Evolutionary conservation across 2,797 vertebrate genomes (phyloP), one percentile per base, ranked within the genome.

Genomic region (Chloroceryle amazona): DNA sequence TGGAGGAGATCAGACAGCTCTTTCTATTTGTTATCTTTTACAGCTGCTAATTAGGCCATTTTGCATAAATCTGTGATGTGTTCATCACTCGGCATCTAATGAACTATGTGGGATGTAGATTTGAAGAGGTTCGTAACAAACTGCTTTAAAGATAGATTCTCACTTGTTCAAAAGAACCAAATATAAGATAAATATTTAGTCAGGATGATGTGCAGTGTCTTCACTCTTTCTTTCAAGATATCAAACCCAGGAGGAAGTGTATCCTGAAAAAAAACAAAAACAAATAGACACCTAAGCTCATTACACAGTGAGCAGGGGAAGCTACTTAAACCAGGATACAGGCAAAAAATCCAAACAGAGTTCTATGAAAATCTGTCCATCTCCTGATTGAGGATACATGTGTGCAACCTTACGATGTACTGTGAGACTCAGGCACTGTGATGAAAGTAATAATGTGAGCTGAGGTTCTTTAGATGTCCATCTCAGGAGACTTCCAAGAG

Each of bases 11-110:
- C 52, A 93, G 90, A 85, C 55, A 87, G 72, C 35, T 60, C 67
- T 44, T 83, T 62, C 63, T 20, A 29, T 84, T 83, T 87, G 25
- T 73, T 49, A 25, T 61, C 35, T 81, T 78, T 74, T 83, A 61
- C 33, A 88, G 49, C 57, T 90, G 85, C 49, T 94, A 91, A 97
- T 96, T 90, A 78, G 73, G 80, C 65, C 72, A 84, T 75, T 95
- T 81, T 83, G n/a, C 46, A 81, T 57, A 71, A 86, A 88, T 7
- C 33, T 81, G 65, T 91, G 85, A 83, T 90, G 49, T 68, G 33
- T 31, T 90, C 83, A 90, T 86, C 80, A 79, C 54, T 81, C 54
- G 58, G 33, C 17, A 67, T 44, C 71, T 93, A 90, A 95, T 90
- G 65, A 83, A 81, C 25, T 94, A 70, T 8, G 23, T 75, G 42